Base-by-base conservation (phyloP, 2,888 invertebrate species). In the Morinoia aosen region DNA sequence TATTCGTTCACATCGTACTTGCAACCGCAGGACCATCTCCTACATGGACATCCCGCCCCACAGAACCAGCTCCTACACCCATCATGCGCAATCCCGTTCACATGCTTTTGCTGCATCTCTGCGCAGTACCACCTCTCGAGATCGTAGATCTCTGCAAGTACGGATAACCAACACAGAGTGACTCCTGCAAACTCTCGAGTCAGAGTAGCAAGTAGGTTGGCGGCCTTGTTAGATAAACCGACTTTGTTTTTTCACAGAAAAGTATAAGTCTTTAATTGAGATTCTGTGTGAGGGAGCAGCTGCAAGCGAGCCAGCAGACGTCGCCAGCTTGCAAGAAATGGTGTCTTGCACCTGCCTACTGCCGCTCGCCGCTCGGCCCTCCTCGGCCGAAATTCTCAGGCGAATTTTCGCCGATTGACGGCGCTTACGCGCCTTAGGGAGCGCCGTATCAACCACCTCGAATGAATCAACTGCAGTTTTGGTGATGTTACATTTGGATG, bases 171-270 rank as follows among this genome's bases (percentile, higher is more conserved):
- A 33, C 7, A 76, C 33, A 33, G 33, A 76, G 76, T 76, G 76
- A 48, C 90, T 93, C 93, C 14, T 93, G n/a, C 56, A 57, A 48
- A 56, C 93, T 93, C 48, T 56, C n/a, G 33, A 57, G 57, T 57
- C 93, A 76, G 76, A 76, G 76, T 76, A 76, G 25, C 76, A 76
- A 76, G 76, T 76, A 76, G 76, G 76, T 57, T 57, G 93, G 93
- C 33, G 93, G 93, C 93, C 93, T 93, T 93, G 93, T 93, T 56
- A 25, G 93, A 93, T 93, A 93, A 93, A 48, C 93, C 56, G 93
- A 57, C 57, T 93, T 48, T 40, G 57, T 93, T 93, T 93, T 93
- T 93, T 93, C 93, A 57, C 7, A 93, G 48, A 33, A 33, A 57
- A 93, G 48, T 93, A 93, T 93, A 56, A 93, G 57, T 93, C 93